These are phyloP conservation scores for Anthonomus grandis DNA, from an alignment of 1,140 invertebrate genomes.

Conservation along the genomic window DNA sequence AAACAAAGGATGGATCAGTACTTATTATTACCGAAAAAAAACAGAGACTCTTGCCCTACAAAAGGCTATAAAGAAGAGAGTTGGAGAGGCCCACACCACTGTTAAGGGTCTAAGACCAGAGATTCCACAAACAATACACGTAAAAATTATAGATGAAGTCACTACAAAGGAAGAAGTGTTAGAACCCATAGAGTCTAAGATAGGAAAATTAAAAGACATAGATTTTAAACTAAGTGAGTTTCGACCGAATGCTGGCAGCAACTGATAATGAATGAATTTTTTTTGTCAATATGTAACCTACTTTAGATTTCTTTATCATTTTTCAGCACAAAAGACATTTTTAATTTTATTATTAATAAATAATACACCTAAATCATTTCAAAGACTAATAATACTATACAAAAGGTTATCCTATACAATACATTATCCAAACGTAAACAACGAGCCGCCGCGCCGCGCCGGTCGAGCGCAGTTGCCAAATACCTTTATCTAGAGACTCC, in stretches of 20 bases:
- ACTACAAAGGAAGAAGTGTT: conserved; percentile 12
- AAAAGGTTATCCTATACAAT: too few relatives aligned
- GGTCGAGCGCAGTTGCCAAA: too few relatives aligned
- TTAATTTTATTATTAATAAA: too few relatives aligned
- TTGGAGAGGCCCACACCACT: neutral
- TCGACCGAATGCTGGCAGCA: conserved; percentile 10
- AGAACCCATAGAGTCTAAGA: neutral
- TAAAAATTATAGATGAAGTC: conserved; percentile 9
- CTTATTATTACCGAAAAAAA: conserved; percentile 9
- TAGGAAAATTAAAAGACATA: neutral
- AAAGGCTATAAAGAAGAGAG: neutral
- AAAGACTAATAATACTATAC: too few relatives aligned
- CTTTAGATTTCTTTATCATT: too few relatives aligned
- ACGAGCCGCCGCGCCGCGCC: too few relatives aligned
- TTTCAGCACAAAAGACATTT: too few relatives aligned
- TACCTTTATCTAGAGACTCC: too few relatives aligned
- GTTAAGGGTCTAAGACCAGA: neutral
- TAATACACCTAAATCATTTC: too few relatives aligned
- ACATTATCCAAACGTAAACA: too few relatives aligned
- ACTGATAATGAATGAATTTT: too few relatives aligned
- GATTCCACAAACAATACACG: neutral
- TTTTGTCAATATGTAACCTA: too few relatives aligned
- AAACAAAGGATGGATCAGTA: conserved; percentile 8
- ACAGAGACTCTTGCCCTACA: neutral
- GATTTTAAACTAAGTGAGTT: conserved; percentile 1